Evolutionary conservation across 2,797 vertebrate species (phyloP).

Genomic region (Hypotaenidia okinawae): DNA sequence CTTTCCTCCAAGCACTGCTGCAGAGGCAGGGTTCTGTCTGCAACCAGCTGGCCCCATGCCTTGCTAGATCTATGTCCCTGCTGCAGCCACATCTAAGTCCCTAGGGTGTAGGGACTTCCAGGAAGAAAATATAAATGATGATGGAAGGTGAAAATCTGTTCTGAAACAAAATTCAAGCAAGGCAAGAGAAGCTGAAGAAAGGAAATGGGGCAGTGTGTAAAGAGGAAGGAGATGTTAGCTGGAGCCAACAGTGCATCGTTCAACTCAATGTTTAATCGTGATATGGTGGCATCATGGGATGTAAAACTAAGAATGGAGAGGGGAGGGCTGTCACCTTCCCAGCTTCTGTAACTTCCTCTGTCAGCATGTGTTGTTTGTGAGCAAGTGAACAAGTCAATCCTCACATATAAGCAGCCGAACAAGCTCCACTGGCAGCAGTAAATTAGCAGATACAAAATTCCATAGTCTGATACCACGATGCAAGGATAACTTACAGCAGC

Average conservation of each 20-base stretch:
- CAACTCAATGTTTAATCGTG: neutral
- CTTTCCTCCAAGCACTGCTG: neutral
- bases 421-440: neutral
- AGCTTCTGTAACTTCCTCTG: neutral
- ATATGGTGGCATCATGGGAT: neutral
- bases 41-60: neutral
- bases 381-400: neutral
- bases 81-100: neutral
- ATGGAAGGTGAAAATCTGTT: neutral
- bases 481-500: neutral
- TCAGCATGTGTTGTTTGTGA: neutral
- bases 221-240: neutral
- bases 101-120: neutral
- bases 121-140: neutral
- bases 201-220: neutral
- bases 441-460: neutral
- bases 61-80: neutral
- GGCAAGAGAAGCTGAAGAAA: neutral
- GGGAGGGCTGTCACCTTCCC: neutral
- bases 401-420: neutral
- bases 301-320: neutral
- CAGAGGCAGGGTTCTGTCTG: fast-evolving
- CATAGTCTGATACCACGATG: neutral
- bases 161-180: neutral
- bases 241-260: neutral